phyloP scores from a whole-genome alignment of 1,140 invertebrate species.

The Cyrtorhinus lividipennis region DNA sequence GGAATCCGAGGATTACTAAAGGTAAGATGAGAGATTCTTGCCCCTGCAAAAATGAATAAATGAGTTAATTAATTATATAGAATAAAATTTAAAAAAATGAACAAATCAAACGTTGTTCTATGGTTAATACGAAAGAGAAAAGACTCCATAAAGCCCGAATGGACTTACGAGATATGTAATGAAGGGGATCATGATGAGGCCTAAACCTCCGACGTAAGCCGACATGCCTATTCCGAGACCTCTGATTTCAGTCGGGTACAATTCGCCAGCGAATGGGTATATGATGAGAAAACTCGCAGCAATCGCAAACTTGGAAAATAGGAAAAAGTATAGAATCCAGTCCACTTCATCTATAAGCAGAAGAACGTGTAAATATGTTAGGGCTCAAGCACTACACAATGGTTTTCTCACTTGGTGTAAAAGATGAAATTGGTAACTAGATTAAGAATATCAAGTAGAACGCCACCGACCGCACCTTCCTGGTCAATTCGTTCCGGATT shows the following conservation, averaged over 20 bases:
- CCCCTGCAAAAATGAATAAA: too few relatives aligned
- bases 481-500: too few relatives aligned
- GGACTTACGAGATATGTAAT: slow-evolving; percentile 72
- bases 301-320: slow-evolving; percentile 77
- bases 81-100: too few relatives aligned
- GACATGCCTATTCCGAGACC: slow-evolving; percentile 78
- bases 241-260: slow-evolving; percentile 72
- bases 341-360: slow-evolving; percentile 53
- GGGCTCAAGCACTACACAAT: not conserved
- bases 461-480: too few relatives aligned
- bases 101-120: too few relatives aligned
- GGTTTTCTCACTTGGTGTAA: not conserved
- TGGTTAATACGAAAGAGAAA: not conserved
- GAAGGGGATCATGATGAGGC: slow-evolving; percentile 77
- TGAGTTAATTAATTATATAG: not conserved
- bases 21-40: slow-evolving; percentile 67
- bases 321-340: slow-evolving; percentile 57
- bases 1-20: slow-evolving; percentile 59
- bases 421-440: too few relatives aligned
- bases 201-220: slow-evolving; percentile 71
- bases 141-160: not conserved
- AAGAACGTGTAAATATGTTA: too few relatives aligned
- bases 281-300: slow-evolving; percentile 82
- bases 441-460: too few relatives aligned
- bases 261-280: slow-evolving; percentile 77